Percentiles rank a stretch among this genome's conserved stretches.
Evolutionary conservation across 2,888 invertebrate genomes (phyloP).

Genomic region (Fragum fragum): DNA sequence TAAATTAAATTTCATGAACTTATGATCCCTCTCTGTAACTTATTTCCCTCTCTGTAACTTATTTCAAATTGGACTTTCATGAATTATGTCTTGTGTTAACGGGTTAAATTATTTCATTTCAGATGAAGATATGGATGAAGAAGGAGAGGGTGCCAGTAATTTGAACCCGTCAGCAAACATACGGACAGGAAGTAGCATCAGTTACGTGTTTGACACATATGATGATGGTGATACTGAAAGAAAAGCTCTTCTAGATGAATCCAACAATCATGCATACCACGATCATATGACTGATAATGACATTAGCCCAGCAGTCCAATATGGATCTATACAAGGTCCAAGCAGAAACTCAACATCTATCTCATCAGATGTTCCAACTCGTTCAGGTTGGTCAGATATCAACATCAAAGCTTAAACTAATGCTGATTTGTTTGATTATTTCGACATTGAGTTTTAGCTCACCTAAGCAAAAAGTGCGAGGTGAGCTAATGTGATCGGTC

Average conservation of each 20-base stretch:
- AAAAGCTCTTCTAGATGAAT: slow-evolving; percentile 15
- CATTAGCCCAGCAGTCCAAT: background rate
- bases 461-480: too few relatives aligned
- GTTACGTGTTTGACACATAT: slow-evolving; percentile 11
- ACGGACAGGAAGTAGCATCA: slow-evolving; percentile 19
- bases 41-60: background rate
- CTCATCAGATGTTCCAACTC: background rate
- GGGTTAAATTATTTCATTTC: too few relatives aligned
- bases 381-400: slow-evolving; percentile 1
- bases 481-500: too few relatives aligned
- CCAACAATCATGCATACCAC: background rate
- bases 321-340: slow-evolving; percentile 10
- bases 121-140: background rate
- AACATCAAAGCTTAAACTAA: too few relatives aligned
- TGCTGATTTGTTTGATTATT: too few relatives aligned
- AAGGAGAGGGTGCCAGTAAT: background rate
- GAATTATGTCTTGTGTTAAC: too few relatives aligned
- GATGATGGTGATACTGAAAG: slow-evolving; percentile 14
- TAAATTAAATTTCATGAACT: background rate
- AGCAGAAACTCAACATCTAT: background rate
- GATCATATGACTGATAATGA: slow-evolving; percentile 15
- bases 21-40: background rate
- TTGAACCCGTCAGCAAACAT: background rate
- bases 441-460: too few relatives aligned
- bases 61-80: too few relatives aligned